Evolutionary conservation across 2,888 invertebrate genomes (phyloP).

Genomic region (Coleophora flavipennella): DNA sequence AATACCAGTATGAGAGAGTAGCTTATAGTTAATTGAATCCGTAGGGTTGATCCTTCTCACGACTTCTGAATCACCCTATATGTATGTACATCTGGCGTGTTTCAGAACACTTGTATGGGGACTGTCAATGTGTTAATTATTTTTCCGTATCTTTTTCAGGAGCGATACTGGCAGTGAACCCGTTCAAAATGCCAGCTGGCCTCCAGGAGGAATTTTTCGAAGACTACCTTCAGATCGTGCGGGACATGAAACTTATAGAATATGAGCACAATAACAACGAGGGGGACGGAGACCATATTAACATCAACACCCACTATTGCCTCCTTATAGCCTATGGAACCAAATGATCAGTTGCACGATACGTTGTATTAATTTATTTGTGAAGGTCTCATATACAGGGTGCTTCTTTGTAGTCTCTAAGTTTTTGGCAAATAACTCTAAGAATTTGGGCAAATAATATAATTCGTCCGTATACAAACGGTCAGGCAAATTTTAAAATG

Average conservation of each 20-base stretch:
- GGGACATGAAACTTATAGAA: constrained; percentile 49
- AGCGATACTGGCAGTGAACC: constrained; percentile 79
- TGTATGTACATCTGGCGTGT: no score
- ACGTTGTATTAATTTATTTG: not conserved
- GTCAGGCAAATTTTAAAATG: no score
- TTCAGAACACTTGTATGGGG: no score
- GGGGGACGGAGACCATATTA: constrained; percentile 12
- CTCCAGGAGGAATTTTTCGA: constrained; percentile 74
- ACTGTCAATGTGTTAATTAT: no score
- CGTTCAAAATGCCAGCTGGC: constrained; percentile 76
- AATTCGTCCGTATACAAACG: no score
- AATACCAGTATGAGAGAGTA: no score
- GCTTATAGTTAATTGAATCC: no score
- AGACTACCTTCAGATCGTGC: constrained; percentile 70
- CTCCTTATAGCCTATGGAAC: constrained; percentile 43
- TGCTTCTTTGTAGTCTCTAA: no score
- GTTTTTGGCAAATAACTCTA: no score
- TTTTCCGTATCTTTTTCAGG: constrained; percentile 55
- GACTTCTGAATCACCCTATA: no score
- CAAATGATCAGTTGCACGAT: not conserved
- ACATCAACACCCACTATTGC: constrained; percentile 59
- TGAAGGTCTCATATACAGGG: not conserved
- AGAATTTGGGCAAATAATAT: no score
- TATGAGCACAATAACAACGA: constrained; percentile 45
- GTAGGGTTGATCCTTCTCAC: no score